Evolutionary conservation across 2,113 vertebrate species (phyloP).

Genomic region (Caracal caracal): DNA sequence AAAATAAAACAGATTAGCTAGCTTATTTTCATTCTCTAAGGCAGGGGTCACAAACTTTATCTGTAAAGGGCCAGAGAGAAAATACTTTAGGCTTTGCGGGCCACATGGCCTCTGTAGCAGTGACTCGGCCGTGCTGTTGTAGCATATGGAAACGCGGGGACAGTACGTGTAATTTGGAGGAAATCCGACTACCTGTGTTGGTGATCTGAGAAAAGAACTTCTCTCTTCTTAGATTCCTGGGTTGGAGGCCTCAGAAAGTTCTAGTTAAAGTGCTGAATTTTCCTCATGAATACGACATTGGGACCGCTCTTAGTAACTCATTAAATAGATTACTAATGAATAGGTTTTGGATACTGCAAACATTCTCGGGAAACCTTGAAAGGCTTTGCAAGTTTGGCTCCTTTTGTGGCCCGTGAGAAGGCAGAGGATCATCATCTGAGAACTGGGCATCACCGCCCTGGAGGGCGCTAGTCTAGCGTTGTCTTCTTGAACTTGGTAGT

Average conservation of each 20-base stretch:
- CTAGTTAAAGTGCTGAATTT: neutral
- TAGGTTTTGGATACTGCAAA: neutral
- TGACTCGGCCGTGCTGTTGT: neutral
- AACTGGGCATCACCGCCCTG: neutral
- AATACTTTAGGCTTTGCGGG: neutral
- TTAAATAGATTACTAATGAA: neutral
- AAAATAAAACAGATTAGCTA: neutral
- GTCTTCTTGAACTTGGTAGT: neutral
- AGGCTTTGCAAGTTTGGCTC: neutral
- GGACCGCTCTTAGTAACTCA: neutral
- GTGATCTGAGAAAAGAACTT: neutral
- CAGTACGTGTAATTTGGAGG: neutral
- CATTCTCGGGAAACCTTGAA: neutral
- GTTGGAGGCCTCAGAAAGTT: neutral
- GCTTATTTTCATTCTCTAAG: neutral
- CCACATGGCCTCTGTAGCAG: accelerated
- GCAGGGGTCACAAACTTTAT: neutral
- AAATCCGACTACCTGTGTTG: neutral
- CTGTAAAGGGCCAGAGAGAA: neutral
- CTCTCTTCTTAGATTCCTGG: neutral
- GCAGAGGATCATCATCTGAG: neutral
- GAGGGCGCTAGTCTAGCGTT: neutral
- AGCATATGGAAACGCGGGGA: accelerated
- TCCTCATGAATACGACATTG: neutral
- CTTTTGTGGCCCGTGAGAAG: neutral